Base-by-base conservation (phyloP, 2,888 invertebrate genomes). In the Cheilosia vernalis region DNA sequence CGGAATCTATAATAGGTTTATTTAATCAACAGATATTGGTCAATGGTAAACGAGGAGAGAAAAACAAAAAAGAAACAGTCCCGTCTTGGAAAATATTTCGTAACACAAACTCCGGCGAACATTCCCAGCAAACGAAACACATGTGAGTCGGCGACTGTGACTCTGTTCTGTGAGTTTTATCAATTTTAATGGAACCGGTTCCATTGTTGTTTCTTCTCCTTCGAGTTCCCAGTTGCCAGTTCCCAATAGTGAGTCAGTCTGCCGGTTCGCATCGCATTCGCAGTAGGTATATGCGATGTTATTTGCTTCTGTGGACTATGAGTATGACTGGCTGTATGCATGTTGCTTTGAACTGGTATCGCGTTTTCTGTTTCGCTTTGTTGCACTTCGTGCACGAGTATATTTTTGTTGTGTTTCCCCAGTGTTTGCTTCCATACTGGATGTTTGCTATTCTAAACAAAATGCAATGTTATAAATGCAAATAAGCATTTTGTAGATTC, bases 361-460 rank as follows among this genome's bases (percentile, higher is more conserved):
- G 73, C 63, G 61, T 63, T 83, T 73, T 79, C 47, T 40, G 79
- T 83, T 78, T 73, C 72, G 83, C 73, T 83, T 83, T 83, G 78
- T 61, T 83, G 73, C 73, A 79, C 44, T 79, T 74, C 79, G 63
- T 74, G 79, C 63, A 56, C 24, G n/a, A 55, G 17, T 9, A 15
- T 42, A n/a, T 42, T 44, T 30, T 55, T 72, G 30, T 55, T 49
- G 9, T 70, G 17, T 19, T 19, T 17, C 24, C 24, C 21, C 21
- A 44, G 21, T 42, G 21, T 47, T 27, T 44, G 44, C 44, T 7
- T 44, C 21, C 3, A 37, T 17, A 21, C 47, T 47, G n/a, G 47
- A 47, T 47, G 42, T 24, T 19, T 44, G 37, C 2, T n/a, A 27
- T 63, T 4, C 47, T 56, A 63, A 55, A 19, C 49, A 37, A 55